These are phyloP conservation scores for Micromesistius poutassou DNA, from an alignment of 2,797 vertebrate species.

Conservation along the genomic window DNA sequence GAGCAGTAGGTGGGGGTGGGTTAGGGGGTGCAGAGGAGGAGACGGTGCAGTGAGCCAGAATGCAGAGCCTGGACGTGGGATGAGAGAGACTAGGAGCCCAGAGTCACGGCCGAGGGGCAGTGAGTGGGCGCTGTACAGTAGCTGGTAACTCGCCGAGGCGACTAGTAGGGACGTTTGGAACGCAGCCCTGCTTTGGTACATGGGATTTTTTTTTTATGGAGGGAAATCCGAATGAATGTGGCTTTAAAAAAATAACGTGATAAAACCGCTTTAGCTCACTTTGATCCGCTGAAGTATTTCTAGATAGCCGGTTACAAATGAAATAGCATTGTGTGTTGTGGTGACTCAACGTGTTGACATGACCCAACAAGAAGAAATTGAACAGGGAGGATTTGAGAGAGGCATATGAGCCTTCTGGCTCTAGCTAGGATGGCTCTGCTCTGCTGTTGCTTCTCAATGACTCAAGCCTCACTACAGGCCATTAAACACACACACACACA, in stretches of 20 bases:
- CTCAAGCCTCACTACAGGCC: conserved; percentile 28
- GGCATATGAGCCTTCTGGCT: conserved; percentile 23
- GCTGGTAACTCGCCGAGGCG: too few relatives aligned
- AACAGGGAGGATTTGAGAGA: conserved; percentile 5
- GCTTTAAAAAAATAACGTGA: background rate
- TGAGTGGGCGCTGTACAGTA: background rate
- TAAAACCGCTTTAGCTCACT: background rate
- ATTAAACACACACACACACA: background rate
- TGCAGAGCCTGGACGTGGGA: background rate
- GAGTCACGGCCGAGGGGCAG: background rate
- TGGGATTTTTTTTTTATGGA: background rate
- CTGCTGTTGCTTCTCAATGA: conserved; percentile 33
- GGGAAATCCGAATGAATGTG: background rate
- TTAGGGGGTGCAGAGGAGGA: background rate
- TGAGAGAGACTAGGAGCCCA: background rate
- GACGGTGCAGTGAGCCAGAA: background rate
- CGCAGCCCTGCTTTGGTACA: background rate
- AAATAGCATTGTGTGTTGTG: conserved; percentile 30
- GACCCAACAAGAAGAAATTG: conserved; percentile 22
- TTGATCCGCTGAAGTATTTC: background rate
- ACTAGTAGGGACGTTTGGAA: too few relatives aligned
- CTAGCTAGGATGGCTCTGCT: conserved; percentile 13
- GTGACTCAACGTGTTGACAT: conserved; percentile 9
- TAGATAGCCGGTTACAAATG: background rate
- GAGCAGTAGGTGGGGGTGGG: background rate